Evolutionary conservation across 2,113 vertebrate species (phyloP), one percentile per base, ranked within the genome.

Genomic region (Neodontobutis hainanensis): DNA sequence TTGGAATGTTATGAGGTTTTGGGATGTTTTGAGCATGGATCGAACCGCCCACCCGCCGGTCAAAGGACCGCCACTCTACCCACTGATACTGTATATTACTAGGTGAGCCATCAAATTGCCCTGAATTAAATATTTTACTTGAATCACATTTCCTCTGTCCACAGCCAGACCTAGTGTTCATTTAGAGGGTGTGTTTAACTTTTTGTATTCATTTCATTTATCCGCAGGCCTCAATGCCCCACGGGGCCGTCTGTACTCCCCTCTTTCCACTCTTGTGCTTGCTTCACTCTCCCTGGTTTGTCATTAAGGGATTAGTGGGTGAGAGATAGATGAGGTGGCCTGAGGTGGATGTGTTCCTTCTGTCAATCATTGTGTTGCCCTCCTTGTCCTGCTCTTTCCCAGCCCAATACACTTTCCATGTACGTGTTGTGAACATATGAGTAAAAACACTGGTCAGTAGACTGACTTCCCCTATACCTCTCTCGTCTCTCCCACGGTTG

Each of bases 281-380:
- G 61, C 52, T n/a, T 74, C 36, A 4, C 75, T 77, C 68, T 89
- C 74, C 61, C 27, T 68, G 74, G 40, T 70, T 70, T 60, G 61
- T 84, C 83, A 75, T 85, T 78, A 77, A 82, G 47, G 74, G 85
- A 87, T 88, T 86, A 89, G 61, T 7, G n/a, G 32, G 52, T 72
- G 73, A 84, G 65, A 74, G 75, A 81, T 0, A 35, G 56, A 73
- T 73, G 73, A 77, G 51, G 60, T 40, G 47, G 68, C 65, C 70
- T 65, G 19, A 68, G 46, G 73, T 81, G 63, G 35, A 81, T 56
- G 27, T 57, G 79, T 77, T 78, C 60, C 76, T 58, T 49, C 70
- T 75, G 78, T 77, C 80, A 85, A 59, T 83, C 75, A 64, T 35
- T 44, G 69, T 19, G 9, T 50, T 55, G 27, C 40, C 12, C 47